Evolutionary conservation across 2,888 invertebrate species (phyloP), one percentile per base, ranked within the genome.

Genomic region (Sesia apiformis): DNA sequence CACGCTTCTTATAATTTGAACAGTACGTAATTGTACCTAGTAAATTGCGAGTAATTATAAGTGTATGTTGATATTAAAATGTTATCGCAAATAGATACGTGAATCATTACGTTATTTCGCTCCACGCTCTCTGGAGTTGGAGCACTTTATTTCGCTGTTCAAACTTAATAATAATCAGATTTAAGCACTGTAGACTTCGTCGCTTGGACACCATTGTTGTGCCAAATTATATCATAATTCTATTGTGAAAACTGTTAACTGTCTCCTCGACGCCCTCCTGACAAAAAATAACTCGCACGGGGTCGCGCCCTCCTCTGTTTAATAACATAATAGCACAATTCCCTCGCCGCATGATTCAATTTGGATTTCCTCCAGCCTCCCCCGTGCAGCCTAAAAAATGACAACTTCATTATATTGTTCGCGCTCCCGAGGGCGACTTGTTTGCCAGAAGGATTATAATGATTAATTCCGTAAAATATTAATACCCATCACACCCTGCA

Each of bases 321-420:
- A 91, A 92, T 91, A 90, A 91, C 91, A 92, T 91, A 92, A 92
- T 91, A 90, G 91, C 91, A 91, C 91, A 92, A 91, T 92, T 91
- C 90, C 90, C 91, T 88, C 89, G 91, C 90, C 90, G 87, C 90
- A 90, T 90, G 90, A 92, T 92, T 92, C 92, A 92, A 92, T 92
- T 92, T 92, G 89, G 91, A 91, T 91, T 92, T 92, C 85, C 88
- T 88, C 82, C 87, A 86, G 84, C 86, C 83, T 87, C 87, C 88
- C 56, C 52, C 43, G 51, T 42, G 86, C 82, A 76, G 73, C 83
- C 88, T 87, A 89, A 89, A 89, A 89, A 89, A 89, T 89, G 88
- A 89, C 89, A 89, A 89, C 88, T 89, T 89, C 89, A 89, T 89
- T 89, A 89, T 84, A 88, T 84, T 84, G 86, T 85, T 81, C 84